Conservation (phyloP, 2,797 vertebrate genomes). For the Coracias cyanogaster region DNA sequence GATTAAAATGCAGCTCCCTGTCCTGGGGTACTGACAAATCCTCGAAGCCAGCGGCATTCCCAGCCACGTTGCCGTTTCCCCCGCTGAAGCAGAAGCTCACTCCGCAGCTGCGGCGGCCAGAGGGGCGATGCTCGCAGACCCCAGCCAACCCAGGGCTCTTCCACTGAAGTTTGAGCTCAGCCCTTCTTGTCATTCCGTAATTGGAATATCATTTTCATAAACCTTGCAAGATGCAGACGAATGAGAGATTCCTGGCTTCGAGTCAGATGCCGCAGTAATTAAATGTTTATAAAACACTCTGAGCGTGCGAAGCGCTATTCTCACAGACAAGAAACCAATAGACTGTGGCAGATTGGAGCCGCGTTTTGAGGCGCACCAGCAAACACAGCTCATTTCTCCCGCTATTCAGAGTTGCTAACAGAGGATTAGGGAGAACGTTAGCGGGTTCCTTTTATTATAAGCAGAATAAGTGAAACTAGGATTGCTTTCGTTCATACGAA, state of each 20-base stretch:
- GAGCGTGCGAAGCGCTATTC: conserved; percentile 10
- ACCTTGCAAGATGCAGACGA: conserved; percentile 28
- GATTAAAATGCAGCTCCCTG: background rate
- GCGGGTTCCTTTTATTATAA: background rate
- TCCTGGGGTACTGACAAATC: background rate
- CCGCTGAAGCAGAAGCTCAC: background rate
- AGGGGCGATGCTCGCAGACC: rapidly evolving
- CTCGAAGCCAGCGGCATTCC: background rate
- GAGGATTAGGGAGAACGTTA: background rate
- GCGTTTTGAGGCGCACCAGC: conserved; percentile 11
- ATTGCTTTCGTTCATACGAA: background rate
- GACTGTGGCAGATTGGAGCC: background rate
- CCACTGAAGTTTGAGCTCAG: background rate
- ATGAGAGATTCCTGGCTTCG: conserved; percentile 49
- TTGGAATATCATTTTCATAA: conserved; percentile 23
- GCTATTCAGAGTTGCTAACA: background rate
- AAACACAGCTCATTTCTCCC: background rate
- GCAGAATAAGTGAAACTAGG: background rate
- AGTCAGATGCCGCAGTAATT: conserved; percentile 61
- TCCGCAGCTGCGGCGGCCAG: background rate
- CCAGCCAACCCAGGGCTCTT: background rate
- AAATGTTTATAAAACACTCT: conserved; percentile 61
- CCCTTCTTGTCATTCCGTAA: background rate
- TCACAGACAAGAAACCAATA: conserved; percentile 14
- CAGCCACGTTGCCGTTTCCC: background rate